phyloP scores from a whole-genome alignment of 2,113 vertebrate species.

The Bubalus kerabau region DNA sequence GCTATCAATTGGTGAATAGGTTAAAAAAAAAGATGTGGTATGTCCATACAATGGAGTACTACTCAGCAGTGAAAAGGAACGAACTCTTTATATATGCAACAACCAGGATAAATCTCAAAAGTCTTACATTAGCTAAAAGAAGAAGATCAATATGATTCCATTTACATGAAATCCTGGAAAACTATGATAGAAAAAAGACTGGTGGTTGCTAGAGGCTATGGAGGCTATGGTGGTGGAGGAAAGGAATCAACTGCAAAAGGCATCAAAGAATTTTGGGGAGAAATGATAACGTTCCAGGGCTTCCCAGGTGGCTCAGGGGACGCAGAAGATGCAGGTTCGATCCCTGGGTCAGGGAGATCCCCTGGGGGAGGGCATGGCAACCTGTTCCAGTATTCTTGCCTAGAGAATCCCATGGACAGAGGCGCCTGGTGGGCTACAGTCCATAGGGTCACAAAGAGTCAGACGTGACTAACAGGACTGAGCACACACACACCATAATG shows the following conservation, averaged over 20 bases:
- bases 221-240: background rate
- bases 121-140: background rate
- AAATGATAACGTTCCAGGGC: background rate
- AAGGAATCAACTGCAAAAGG: background rate
- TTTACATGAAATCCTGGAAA: background rate
- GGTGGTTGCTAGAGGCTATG: background rate
- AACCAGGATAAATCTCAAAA: background rate
- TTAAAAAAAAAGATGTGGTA: background rate
- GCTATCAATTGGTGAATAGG: background rate
- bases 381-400: background rate
- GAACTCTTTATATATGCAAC: background rate
- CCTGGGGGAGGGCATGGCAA: background rate
- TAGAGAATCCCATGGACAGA: background rate
- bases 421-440: background rate
- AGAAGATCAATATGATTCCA: background rate
- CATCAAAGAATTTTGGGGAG: background rate
- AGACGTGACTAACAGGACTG: background rate
- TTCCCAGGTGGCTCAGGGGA: background rate
- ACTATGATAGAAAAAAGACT: background rate
- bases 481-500: fast-evolving
- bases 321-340: fast-evolving
- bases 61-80: background rate
- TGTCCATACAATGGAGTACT: background rate
- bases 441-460: background rate
- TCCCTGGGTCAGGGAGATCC: background rate